Conservation (phyloP, 2,797 vertebrate species). For the Psittacula derbiana region DNA sequence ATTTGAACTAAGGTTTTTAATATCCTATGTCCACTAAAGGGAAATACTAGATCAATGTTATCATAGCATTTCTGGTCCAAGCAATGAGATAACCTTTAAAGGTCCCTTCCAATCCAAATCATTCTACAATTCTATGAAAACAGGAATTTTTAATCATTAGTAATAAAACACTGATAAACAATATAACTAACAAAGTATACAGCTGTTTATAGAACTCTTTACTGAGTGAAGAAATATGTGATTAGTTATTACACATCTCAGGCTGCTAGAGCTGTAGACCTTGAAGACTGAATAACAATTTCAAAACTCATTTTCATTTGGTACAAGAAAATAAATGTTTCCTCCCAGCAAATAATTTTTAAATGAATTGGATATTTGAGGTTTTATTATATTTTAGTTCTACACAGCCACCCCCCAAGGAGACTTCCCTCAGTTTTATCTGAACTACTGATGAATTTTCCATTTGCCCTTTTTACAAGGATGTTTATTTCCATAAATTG, state of each 20-base stretch:
- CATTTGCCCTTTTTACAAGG: neutral
- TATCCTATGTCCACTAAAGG: neutral
- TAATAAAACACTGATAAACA: conserved; percentile 20
- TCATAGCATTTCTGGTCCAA: neutral
- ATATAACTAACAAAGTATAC: neutral
- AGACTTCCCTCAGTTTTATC: neutral
- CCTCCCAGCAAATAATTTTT: neutral
- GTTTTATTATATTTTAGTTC: neutral
- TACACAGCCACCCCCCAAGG: neutral
- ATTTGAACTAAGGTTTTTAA: neutral
- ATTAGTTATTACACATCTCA: neutral
- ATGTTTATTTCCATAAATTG: conserved; percentile 6
- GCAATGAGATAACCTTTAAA: neutral
- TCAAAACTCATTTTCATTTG: conserved; percentile 8
- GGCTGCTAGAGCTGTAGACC: neutral
- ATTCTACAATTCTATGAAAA: neutral
- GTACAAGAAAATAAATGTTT: neutral
- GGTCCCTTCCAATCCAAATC: neutral
- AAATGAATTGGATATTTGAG: neutral
- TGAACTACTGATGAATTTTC: neutral
- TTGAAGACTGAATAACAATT: neutral
- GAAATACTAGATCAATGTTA: neutral
- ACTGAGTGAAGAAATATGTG: neutral
- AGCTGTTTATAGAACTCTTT: neutral
- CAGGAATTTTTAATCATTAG: neutral